Evolutionary conservation across 2,797 vertebrate genomes (phyloP), one percentile per base, ranked within the genome.

Genomic region (Spheniscus humboldti): DNA sequence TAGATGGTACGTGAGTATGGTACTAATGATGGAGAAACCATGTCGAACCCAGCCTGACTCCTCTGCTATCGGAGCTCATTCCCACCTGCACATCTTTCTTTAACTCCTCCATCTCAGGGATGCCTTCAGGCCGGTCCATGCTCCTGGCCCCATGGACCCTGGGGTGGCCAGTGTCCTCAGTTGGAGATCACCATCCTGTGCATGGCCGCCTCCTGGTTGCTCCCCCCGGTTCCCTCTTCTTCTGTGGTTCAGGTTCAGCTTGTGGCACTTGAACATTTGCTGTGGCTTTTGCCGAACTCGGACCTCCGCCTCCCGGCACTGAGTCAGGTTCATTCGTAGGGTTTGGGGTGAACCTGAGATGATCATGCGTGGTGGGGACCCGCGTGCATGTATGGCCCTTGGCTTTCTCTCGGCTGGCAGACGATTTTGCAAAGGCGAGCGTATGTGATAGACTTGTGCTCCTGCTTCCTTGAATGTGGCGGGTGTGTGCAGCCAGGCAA

Each of bases 291-390:
- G 19, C 52, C 52, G 39, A 9, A 27, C 37, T 27, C 2, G 1
- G 41, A 52, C 11, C 22, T 87, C n/a, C 1, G 2, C 35, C 37
- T 66, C n/a, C 43, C 3, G 5, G 17, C 10, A 0, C 45, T 2
- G 37, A 28, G 15, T 35, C 10, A 13, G 48, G 56, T 35, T 81
- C 41, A 3, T 31, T 23, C 0, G 2, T 39, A 39, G 71, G 10
- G 14, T 35, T 39, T 76, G 45, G 45, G 25, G 15, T 11, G 62
- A 62, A 55, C 35, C 11, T 3, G 53, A 56, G 76, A 18, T 62
- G 62, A 20, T 39, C 13, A 3, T 2, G 9, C 7, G 0, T 5
- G 52, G 24, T 39, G 56, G 37, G 33, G 3, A 37, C 24, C 35
- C 43, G 25, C 9, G 63, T 3, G 19, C 6, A 2, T 1, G 12